Percentiles rank a stretch among this genome's conserved stretches.
Conservation (phyloP, 2,888 invertebrate species). For the Tholera decimalis region DNA sequence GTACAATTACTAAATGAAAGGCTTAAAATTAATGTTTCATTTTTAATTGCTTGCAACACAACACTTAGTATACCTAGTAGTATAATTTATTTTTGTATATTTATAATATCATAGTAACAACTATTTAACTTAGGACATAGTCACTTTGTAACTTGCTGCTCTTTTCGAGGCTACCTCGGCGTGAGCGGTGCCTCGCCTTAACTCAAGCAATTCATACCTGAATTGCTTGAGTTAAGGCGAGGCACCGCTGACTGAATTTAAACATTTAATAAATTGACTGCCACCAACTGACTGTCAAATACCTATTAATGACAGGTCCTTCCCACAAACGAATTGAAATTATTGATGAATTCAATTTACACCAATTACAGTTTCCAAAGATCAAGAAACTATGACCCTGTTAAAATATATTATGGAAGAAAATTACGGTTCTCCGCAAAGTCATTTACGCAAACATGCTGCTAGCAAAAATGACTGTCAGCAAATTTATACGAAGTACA, state of each 20-base stretch:
- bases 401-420: neutral
- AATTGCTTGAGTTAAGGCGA: too few relatives aligned
- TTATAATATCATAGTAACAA: slow-evolving; percentile 61
- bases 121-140: slow-evolving; percentile 48
- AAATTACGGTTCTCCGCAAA: neutral
- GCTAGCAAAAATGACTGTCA: too few relatives aligned
- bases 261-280: slow-evolving; percentile 31
- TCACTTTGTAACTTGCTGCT: slow-evolving; percentile 63
- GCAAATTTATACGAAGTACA: neutral
- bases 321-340: neutral
- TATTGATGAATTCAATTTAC: neutral
- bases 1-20: slow-evolving; percentile 29
- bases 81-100: slow-evolving; percentile 58
- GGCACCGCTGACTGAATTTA: slow-evolving; percentile 19
- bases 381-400: neutral
- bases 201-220: slow-evolving; percentile 27
- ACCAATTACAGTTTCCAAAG: neutral
- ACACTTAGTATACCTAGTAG: slow-evolving; percentile 45
- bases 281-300: slow-evolving; percentile 47
- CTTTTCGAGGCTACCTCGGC: slow-evolving; percentile 30
- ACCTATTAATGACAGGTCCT: slow-evolving; percentile 2
- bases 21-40: slow-evolving; percentile 31
- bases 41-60: slow-evolving; percentile 67
- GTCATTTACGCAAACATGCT: too few relatives aligned
- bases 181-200: slow-evolving; percentile 22